Percentiles rank a stretch among this genome's conserved stretches.
These are phyloP conservation scores for Leucoraja erinaceus DNA, from an alignment of 2,113 vertebrate genomes.

Conservation along the genomic window DNA sequence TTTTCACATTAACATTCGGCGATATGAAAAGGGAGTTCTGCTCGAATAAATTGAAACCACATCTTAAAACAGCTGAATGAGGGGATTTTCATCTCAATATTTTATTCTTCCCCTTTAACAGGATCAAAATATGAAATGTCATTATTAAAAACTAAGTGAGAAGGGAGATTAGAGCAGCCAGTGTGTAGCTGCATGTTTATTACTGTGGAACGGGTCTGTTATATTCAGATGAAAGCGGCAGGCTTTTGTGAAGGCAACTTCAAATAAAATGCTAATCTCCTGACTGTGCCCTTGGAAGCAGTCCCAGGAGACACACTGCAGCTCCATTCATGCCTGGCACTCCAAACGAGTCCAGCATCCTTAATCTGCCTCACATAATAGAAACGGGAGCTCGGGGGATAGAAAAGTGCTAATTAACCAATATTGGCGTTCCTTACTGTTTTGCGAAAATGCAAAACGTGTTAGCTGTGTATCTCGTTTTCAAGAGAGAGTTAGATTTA, in stretches of 20 bases:
- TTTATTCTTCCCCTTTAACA: slow-evolving; percentile 7
- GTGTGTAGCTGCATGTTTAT: slow-evolving; percentile 46
- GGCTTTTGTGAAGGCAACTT: slow-evolving; percentile 40
- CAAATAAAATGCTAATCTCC: slow-evolving; percentile 49
- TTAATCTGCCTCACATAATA: slow-evolving; percentile 29
- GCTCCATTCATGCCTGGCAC: slow-evolving; percentile 40
- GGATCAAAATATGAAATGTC: slow-evolving; percentile 47
- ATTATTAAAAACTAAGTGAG: slow-evolving; percentile 43
- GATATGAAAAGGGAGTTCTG: slow-evolving; percentile 41
- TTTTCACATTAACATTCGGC: slow-evolving; percentile 40
- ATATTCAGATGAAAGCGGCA: slow-evolving; percentile 44
- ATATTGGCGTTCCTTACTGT: not conserved
- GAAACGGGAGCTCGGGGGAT: not conserved
- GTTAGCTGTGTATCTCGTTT: not conserved
- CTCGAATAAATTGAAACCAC: slow-evolving; percentile 43
- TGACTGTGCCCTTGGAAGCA: slow-evolving; percentile 45
- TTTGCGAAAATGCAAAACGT: not conserved
- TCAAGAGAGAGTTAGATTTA: too few species aligned
- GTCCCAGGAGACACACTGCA: slow-evolving; percentile 41
- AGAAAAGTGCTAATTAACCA: not conserved
- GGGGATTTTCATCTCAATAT: slow-evolving; percentile 48
- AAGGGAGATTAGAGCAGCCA: slow-evolving; percentile 44
- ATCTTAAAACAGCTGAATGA: slow-evolving; percentile 47
- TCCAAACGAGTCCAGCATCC: slow-evolving; percentile 47
- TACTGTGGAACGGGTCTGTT: slow-evolving; percentile 47